phyloP scores from a whole-genome alignment of 2,888 invertebrate species.

The Stenodema calcarata region DNA sequence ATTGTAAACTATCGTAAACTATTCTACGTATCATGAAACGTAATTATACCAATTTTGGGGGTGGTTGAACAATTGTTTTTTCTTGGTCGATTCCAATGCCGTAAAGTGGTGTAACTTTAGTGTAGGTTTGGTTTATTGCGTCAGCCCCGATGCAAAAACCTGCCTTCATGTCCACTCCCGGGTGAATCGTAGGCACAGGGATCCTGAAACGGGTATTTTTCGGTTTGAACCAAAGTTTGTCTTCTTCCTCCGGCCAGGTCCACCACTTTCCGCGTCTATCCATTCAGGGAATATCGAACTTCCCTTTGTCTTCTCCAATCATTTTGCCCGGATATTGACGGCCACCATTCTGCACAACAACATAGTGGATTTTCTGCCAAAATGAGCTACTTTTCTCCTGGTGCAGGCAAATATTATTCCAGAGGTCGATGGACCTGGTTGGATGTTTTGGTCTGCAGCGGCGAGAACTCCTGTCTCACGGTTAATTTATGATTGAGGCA shows the following conservation, averaged over 20 bases:
- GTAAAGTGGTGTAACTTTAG: too few relatives aligned
- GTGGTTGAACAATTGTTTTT: too few relatives aligned
- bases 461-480: too few relatives aligned
- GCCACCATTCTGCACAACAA: neutral
- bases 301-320: neutral
- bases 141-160: neutral
- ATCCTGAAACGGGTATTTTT: neutral
- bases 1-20: too few relatives aligned
- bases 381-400: neutral
- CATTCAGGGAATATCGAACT: constrained; percentile 16
- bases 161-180: neutral
- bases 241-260: constrained; percentile 19
- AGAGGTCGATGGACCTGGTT: neutral
- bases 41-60: too few relatives aligned
- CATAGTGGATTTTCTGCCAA: neutral
- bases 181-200: neutral
- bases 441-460: too few relatives aligned
- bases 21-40: too few relatives aligned
- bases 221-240: constrained; percentile 12
- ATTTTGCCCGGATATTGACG: neutral
- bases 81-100: too few relatives aligned
- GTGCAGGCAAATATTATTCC: neutral
- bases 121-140: too few relatives aligned
- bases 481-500: too few relatives aligned
- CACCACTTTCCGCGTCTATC: neutral